Conservation (phyloP, 2,113 vertebrate species). For the Anseranas semipalmata region DNA sequence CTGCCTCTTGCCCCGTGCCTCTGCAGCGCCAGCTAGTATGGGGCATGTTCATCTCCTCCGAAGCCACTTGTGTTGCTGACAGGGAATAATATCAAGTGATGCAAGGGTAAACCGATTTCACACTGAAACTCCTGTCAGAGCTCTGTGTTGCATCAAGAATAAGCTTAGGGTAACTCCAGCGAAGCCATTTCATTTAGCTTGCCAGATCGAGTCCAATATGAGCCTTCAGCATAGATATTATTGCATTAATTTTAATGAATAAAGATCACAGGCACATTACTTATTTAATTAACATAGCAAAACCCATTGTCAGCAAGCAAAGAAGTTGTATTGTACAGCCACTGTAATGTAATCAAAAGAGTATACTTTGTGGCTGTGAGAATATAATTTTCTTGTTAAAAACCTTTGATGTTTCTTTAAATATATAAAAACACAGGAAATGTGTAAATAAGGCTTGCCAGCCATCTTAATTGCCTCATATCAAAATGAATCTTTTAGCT, state of each 20-base stretch:
- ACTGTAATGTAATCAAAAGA: conserved; percentile 43
- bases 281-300: conserved; percentile 64
- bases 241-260: conserved; percentile 65
- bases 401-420: conserved; percentile 49
- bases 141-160: conserved; percentile 3
- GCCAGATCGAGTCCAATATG: neutral
- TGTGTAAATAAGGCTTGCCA: conserved; percentile 35
- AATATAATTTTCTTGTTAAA: conserved; percentile 54
- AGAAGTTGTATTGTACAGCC: neutral
- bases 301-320: conserved; percentile 30
- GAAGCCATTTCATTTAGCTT: neutral
- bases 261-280: conserved; percentile 44
- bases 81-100: neutral
- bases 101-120: conserved; percentile 51
- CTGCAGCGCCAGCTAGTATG: neutral
- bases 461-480: neutral
- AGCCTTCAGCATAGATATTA: conserved; percentile 19
- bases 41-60: neutral
- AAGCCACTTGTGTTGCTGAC: neutral
- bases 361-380: conserved; percentile 24
- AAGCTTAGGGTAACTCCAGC: neutral
- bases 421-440: conserved; percentile 8
- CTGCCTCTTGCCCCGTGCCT: neutral
- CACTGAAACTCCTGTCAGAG: conserved; percentile 32
- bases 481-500: neutral